Evolutionary conservation across 2,797 vertebrate genomes (phyloP), one percentile per base, ranked within the genome.

Genomic region (Tokudaia muenninki): DNA sequence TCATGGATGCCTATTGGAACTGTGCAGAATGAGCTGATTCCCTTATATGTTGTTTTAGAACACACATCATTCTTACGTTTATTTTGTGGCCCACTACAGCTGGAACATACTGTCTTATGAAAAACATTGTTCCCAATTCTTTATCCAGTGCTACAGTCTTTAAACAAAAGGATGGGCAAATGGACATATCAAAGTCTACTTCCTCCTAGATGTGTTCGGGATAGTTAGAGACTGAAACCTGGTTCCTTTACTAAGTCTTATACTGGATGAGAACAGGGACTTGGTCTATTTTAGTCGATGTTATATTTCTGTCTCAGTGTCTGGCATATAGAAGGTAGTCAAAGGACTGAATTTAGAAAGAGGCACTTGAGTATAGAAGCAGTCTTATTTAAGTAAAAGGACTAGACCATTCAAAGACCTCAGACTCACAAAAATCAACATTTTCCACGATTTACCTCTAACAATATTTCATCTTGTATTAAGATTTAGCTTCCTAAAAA

Each of bases 271-370:
- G 83, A 95, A 90, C 4, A 44, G 37, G n/a, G 26, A 75, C 57
- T 96, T 91, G 72, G 31, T 95, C 78, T 95, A 7, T 83, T 92
- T 94, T 91, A 31, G 14, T 67, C 59, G 78, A 26, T 82, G 24
- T 87, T 92, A 59, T 94, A 93, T 94, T 96, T 75, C 19, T 80
- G 13, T 88, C 77, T 81, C 61, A 21, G 47, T 72, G 57, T 94
- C 87, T 84, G 70, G 41, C 70, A 55, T 72, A 14, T 78, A 77
- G 41, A 96, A 94, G 65, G 26, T 91, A 44, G 34, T 52, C 77
- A 91, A 88, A 92, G 44, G 90, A 55, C 55, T 92, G 67, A 92
- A 72, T 81, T 96, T 91, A 88, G 37, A 87, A 95, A 82, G 55
- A 70, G 67, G 95, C 21, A 21, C 81, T 82, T 97, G 86, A 84